Evolutionary conservation across 2,113 vertebrate species (phyloP), one percentile per base, ranked within the genome.

Genomic region (Labeo rohita): DNA sequence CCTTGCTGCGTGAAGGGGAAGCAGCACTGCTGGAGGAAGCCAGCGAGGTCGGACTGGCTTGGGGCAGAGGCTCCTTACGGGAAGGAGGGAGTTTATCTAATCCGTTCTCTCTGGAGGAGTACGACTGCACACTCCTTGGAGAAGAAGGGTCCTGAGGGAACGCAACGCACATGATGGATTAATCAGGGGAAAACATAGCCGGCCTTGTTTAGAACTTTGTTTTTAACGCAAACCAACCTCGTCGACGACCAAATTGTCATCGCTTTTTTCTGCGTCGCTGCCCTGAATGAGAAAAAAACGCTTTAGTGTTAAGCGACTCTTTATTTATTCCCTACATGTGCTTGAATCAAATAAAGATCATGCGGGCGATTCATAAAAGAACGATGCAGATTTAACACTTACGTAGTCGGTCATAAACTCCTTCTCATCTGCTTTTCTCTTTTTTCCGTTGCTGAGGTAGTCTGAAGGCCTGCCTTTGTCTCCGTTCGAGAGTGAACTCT

Each of bases 181-280:
- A 73, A 84, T 84, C 50, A 80, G 21, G 43, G 11, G 56, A 23
- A 61, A 43, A 16, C 4, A 75, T 66, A n/a, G 63, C 10, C 3
- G 21, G 49, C n/a, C 77, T 21, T 6, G 72, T 15, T 39, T 43
- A n/a, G 3, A 49, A 18, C 2, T 54, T 59, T 18, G 0, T 13
- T 72, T 23, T 28, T 28, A 82, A 76, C 61, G 45, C 21, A 61
- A 82, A 87, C 95, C 88, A 86, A 95, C 95, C 95, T 95, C 97
- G 88, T 98, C 97, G 87, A 98, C 97, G 86, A 98, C 96, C 93
- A 98, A 92, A 93, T 97, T 97, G 93, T 98, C 97, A 80, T 98
- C 97, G 3, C 97, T 98, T 88, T 97, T 97, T 90, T 98, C 97
- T 0, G 95, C 97, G 3, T 98, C 97, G 0, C 97, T 98, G 90